Conservation (phyloP, 1,140 invertebrate genomes). For the Aphelinus atriplicis region DNA sequence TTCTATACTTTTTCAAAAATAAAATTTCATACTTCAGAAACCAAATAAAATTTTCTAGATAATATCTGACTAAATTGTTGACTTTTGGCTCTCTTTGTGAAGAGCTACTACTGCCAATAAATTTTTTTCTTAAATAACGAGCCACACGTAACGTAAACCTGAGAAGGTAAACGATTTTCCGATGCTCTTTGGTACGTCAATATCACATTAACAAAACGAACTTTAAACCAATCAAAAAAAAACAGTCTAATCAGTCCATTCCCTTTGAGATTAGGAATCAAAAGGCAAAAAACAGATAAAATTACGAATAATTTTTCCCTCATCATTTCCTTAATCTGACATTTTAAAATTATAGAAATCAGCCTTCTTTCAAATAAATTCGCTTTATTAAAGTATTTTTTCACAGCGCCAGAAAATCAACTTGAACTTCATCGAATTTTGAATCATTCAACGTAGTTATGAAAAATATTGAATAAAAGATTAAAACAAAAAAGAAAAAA, state of each 20-base stretch:
- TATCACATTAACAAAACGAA: conserved; percentile 65
- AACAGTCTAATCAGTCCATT: conserved; percentile 62
- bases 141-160: conserved; percentile 36
- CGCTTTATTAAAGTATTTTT: conserved; percentile 57
- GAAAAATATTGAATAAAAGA: background rate
- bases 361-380: conserved; percentile 64
- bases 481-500: conserved; percentile 13
- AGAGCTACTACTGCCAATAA: conserved; percentile 24
- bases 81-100: conserved; percentile 24
- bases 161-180: conserved; percentile 58
- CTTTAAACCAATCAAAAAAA: conserved; percentile 60
- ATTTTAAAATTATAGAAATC: conserved; percentile 62
- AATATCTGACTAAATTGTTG: conserved; percentile 32
- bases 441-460: too few species aligned
- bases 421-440: conserved; percentile 45
- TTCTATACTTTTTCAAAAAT: conserved; percentile 12
- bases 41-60: conserved; percentile 26
- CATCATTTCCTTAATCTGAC: conserved; percentile 56
- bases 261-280: conserved; percentile 52
- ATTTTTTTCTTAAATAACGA: conserved; percentile 37
- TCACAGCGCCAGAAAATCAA: conserved; percentile 63
- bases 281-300: conserved; percentile 49
- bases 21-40: conserved; percentile 16
- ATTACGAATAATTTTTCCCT: conserved; percentile 55
- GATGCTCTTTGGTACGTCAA: conserved; percentile 66